Evolutionary conservation across 1,140 invertebrate species (phyloP), one percentile per base, ranked within the genome.

Genomic region (Thalassaphorura encarpata): DNA sequence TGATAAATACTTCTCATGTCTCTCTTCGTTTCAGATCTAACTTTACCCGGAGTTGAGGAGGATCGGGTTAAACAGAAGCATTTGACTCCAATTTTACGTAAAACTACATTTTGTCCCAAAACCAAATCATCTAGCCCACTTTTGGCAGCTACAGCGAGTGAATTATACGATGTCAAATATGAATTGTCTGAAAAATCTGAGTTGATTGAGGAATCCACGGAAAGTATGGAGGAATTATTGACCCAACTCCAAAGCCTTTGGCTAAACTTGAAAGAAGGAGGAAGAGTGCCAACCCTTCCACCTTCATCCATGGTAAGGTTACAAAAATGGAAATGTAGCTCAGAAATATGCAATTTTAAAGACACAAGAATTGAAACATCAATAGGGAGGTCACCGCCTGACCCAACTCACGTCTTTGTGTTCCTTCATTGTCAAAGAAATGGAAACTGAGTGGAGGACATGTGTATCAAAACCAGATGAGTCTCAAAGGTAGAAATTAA

Each of bases 361-460:
- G 33, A 11, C 33, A 36, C 11, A n/a, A 36, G 33, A 36, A 11
- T n/a, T 11, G 11, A 36, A 36, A 45, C 6, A 16, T 45, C 11
- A 8, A n/a, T 21, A 8, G 16, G 16, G 13, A 13, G 8, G 27
- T 23, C 46, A 27, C 45, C 21, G 27, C 24, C 27, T 47, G 5
- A 11, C 26, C 3, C 18, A 47, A 28, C 8, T 47, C 5, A 33
- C 52, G 27, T 18, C 24, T n/a, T 27, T 47, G 13, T 52, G 48
- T 19, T 26, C 23, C 26, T 53, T 58, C 42, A 23, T 58, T 15
- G 39, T 47, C 1, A 29, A 52, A 18, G 51, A 53, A 54, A 58
- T 58, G 56, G 36, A 42, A n/a, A 27, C 21, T 28, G 56, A 58
- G 2, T 58, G 56, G 56, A n/a, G 45, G 0, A 24, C 28, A 1